These are phyloP conservation scores for Stomorhina lunata DNA, from an alignment of 2,888 invertebrate genomes.

Conservation along the genomic window DNA sequence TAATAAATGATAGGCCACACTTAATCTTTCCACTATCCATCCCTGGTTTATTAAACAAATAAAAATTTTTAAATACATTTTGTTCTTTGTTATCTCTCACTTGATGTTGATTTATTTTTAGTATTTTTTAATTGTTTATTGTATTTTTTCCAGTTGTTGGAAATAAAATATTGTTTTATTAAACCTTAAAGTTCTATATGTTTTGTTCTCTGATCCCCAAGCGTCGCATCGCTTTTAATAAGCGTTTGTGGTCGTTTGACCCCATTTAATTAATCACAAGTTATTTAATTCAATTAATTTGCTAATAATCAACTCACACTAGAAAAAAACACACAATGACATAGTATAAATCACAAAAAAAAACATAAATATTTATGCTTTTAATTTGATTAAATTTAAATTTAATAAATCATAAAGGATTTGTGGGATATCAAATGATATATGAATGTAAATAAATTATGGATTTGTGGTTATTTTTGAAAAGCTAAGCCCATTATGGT, in stretches of 20 bases:
- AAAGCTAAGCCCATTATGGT: no score
- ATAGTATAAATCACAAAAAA: not conserved
- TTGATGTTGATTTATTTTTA: not conserved
- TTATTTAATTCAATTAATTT: slow-evolving; percentile 61
- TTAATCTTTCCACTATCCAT: no score
- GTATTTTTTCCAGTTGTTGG: not conserved
- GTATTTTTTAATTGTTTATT: not conserved
- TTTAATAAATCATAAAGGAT: not conserved
- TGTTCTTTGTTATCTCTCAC: not conserved
- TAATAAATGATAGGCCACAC: no score
- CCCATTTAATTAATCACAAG: slow-evolving; percentile 60
- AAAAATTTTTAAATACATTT: not conserved
- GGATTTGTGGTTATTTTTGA: not conserved
- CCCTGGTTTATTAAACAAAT: not conserved
- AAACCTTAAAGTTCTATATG: not conserved
- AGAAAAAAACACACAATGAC: not conserved
- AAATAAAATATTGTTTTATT: not conserved
- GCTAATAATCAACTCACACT: slow-evolving; percentile 2
- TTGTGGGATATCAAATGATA: not conserved
- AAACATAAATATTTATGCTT: not conserved
- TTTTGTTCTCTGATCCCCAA: slow-evolving; percentile 12
- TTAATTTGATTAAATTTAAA: not conserved
- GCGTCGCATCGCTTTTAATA: slow-evolving; percentile 17
- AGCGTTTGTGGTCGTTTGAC: slow-evolving; percentile 50
- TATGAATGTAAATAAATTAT: not conserved